Evolutionary conservation across 2,888 invertebrate genomes (phyloP), one percentile per base, ranked within the genome.

Genomic region (Clivina fossor): DNA sequence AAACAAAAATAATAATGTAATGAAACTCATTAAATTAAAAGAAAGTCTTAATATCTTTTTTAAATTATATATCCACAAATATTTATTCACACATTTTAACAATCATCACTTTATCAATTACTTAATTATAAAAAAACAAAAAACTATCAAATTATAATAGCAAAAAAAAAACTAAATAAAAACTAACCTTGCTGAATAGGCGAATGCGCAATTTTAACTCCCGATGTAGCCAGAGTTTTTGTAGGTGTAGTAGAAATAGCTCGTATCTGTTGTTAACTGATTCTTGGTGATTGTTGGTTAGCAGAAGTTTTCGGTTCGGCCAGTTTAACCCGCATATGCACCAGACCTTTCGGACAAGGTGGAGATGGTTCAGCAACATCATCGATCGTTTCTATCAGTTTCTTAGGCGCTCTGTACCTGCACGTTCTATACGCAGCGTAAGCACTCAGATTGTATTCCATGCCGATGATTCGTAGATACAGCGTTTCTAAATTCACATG

Each of bases 341-440:
- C 78, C 66, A 82, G 81, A 4, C 84, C 83, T 26, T 81, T 76
- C 11, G 87, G 85, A 67, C 82, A 84, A 46, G 80, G 76, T 9
- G 86, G 83, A 37, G 83, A 78, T 37, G 78, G 74, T 47, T 80
- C 78, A 9, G 84, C 79, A 41, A 78, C 71, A 44, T 70, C 74
- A 66, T 84, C 84, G 57, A 85, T 81, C 69, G 86, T 83, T 68
- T 86, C 85, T 58, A 90, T 87, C 9, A 87, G 75, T 72, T 78
- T 80, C 64, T 82, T 74, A 32, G 88, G 82, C 8, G 89, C 85
- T 68, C 86, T 84, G 61, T 89, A 81, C 66, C 85, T 82, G 51
- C 84, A 82, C 51, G 89, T 83, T 68, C 93, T 83, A 73, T 93
- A 91, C 48, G 88, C 90, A 62, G 84, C 86, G 76, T 92, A 93